A percentile compares a stretch with the other conserved stretches of the same genome.
phyloP scores from a whole-genome alignment of 2,113 vertebrate species.

The Dasyornis broadbenti region DNA sequence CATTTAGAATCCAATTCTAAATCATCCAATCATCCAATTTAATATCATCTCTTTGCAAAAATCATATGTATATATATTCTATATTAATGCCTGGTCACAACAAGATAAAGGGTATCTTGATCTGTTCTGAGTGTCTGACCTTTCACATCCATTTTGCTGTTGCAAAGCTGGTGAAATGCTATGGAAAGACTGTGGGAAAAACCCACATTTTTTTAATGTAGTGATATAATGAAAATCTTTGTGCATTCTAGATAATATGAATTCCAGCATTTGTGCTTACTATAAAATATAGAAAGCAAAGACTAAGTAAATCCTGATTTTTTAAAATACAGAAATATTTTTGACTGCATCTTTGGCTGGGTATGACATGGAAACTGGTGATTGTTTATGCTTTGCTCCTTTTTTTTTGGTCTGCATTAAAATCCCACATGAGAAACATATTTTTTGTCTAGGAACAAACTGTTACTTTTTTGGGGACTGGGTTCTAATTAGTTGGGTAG shows the following conservation, averaged over 20 bases:
- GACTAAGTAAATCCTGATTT: not conserved
- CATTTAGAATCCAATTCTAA: not conserved
- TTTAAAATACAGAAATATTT: slow-evolving; percentile 2
- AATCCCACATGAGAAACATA: slow-evolving; percentile 19
- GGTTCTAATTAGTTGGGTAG: not conserved
- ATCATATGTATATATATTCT: not conserved
- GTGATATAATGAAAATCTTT: not conserved
- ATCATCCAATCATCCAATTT: not conserved
- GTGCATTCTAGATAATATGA: not conserved
- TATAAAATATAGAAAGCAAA: not conserved
- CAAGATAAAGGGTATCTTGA: not conserved
- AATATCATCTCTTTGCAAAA: not conserved
- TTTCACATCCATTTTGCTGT: not conserved
- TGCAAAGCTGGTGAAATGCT: not conserved
- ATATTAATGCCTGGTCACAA: not conserved
- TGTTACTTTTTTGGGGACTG: slow-evolving; percentile 26
- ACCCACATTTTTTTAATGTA: not conserved
- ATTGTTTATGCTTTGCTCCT: slow-evolving; percentile 11
- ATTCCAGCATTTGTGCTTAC: not conserved
- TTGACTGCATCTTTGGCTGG: not conserved
- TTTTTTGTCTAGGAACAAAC: slow-evolving; percentile 44
- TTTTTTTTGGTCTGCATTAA: slow-evolving; percentile 14
- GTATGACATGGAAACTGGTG: not conserved
- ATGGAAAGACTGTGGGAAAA: not conserved
- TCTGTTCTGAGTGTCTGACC: not conserved